Evolutionary conservation across 92 coral and sea anemone genomes (phyloP).

Genomic region (Parazoanthus atlanticus): DNA sequence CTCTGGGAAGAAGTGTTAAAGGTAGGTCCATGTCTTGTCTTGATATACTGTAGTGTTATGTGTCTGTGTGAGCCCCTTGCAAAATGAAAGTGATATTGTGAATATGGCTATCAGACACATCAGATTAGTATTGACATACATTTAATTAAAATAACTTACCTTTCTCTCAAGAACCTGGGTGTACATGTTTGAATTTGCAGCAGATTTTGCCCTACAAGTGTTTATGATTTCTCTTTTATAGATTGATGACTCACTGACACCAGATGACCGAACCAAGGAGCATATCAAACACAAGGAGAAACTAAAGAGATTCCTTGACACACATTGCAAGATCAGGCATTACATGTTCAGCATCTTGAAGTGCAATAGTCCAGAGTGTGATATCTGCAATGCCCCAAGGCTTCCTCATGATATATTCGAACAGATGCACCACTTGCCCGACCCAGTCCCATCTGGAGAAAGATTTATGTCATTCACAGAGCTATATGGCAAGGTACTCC

Average conservation of each 20-base stretch:
- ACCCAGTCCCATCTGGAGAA: conserved; percentile 52
- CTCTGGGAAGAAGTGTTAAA: conserved; percentile 49
- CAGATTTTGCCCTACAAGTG: conserved; percentile 13
- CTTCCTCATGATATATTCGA: conserved; percentile 26
- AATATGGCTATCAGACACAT: not conserved
- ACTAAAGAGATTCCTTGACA: not conserved
- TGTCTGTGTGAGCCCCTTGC: conserved; percentile 16
- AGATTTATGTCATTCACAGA: conserved; percentile 32
- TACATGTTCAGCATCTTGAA: conserved; percentile 24
- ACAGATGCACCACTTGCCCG: conserved; percentile 45
- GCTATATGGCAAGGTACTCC: conserved; percentile 44
- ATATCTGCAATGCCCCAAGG: conserved; percentile 7
- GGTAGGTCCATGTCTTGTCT: conserved; percentile 27
- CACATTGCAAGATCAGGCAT: conserved; percentile 13
- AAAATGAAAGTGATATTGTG: conserved; percentile 9
- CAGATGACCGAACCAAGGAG: not conserved
- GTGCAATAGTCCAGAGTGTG: conserved; percentile 20
- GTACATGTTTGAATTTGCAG: conserved; percentile 14
- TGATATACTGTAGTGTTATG: conserved; percentile 1
- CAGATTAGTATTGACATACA: conserved; percentile 4
- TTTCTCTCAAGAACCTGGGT: conserved; percentile 6
- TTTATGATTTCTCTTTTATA: conserved; percentile 24
- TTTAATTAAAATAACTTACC: conserved; percentile 12
- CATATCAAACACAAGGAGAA: conserved; percentile 8
- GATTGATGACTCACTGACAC: conserved; percentile 34